phyloP scores from a whole-genome alignment of 2,888 invertebrate genomes.

The Phaedon cochleariae region DNA sequence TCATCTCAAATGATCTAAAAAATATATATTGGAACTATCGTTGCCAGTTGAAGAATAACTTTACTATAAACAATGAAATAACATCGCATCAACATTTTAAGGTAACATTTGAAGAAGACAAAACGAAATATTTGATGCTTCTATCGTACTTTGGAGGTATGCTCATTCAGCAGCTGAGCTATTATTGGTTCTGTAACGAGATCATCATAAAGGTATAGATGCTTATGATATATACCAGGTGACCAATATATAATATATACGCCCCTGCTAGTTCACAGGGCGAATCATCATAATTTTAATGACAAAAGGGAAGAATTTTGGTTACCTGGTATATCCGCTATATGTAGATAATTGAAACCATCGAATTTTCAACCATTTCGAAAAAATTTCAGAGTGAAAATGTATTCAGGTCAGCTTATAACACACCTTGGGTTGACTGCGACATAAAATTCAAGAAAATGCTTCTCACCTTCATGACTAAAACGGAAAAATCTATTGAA shows the following conservation, averaged over 20 bases:
- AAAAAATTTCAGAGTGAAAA: conserved; percentile 18
- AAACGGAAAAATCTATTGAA: conserved; percentile 17
- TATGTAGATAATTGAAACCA: no score
- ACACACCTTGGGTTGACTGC: conserved; percentile 30
- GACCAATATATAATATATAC: no score
- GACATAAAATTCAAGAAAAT: conserved; percentile 21
- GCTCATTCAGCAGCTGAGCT: conserved; percentile 35
- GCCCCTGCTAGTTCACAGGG: no score
- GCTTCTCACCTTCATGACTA: conserved; percentile 24
- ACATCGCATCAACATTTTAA: neutral
- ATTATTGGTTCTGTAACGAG: conserved; percentile 39
- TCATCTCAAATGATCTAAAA: no score
- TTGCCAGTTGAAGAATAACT: no score
- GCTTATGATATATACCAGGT: neutral
- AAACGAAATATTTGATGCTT: conserved; percentile 23
- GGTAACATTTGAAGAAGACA: conserved; percentile 5
- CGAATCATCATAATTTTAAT: no score
- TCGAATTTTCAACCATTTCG: neutral
- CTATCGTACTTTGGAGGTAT: conserved; percentile 24
- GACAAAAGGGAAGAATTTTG: no score
- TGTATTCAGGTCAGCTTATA: conserved; percentile 21
- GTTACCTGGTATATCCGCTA: no score
- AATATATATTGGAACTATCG: no score
- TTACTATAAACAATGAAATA: no score
- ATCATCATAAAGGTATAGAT: conserved; percentile 37